Evolutionary conservation across 2,113 vertebrate genomes (phyloP).

Genomic region (Corythoichthys haematopterus): DNA sequence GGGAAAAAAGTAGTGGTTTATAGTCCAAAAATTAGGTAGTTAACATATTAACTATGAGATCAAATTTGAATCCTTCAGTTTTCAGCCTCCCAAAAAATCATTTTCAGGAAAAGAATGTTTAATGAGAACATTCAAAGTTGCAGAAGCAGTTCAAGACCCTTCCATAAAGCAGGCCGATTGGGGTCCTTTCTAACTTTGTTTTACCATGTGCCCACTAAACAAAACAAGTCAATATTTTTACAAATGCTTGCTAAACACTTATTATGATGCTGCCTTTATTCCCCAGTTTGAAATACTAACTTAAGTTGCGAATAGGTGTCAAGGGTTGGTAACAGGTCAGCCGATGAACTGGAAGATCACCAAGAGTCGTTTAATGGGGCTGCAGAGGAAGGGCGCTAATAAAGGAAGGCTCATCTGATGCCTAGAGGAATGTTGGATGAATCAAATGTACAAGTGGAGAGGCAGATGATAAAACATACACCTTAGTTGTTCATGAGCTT

Average conservation of each 20-base stretch:
- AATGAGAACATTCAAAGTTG: neutral
- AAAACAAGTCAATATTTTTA: slow-evolving; percentile 1
- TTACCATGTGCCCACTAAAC: neutral
- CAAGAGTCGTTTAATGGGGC: slow-evolving; percentile 7
- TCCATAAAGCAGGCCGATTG: slow-evolving; percentile 10
- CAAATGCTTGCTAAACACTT: slow-evolving; percentile 9
- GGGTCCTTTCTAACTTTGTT: slow-evolving; percentile 8
- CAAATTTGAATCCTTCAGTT: too few species aligned
- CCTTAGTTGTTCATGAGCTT: slow-evolving; percentile 8
- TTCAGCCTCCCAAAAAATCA: neutral
- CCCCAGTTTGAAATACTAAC: slow-evolving; percentile 23
- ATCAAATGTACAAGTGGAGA: slow-evolving; percentile 2
- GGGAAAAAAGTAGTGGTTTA: too few species aligned
- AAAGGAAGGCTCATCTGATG: neutral
- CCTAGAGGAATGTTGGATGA: neutral
- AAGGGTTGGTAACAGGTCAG: slow-evolving; percentile 10
- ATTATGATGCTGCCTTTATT: slow-evolving; percentile 14
- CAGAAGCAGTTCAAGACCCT: neutral
- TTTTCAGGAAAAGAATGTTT: neutral
- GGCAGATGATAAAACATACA: neutral
- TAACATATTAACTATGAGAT: too few species aligned
- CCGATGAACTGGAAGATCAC: slow-evolving; percentile 7
- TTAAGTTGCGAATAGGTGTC: slow-evolving; percentile 17
- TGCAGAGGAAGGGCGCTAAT: slow-evolving; percentile 1
- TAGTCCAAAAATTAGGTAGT: too few species aligned